These are phyloP conservation scores for Calameuta pallipes DNA, from an alignment of 2,888 invertebrate genomes.

Conservation along the genomic window DNA sequence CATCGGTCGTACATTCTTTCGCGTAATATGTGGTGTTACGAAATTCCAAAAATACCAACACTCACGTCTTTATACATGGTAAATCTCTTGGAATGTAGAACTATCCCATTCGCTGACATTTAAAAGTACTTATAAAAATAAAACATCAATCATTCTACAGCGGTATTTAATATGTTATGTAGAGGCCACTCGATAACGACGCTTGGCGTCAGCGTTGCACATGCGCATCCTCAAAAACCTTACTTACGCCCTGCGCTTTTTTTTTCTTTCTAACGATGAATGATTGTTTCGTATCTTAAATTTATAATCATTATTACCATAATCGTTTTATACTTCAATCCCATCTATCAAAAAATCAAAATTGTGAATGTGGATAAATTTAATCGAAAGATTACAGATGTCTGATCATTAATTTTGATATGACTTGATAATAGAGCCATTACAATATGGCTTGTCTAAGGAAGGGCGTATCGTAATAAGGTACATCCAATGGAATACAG, in stretches of 20 bases:
- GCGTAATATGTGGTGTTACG: no score
- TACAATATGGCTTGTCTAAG: not conserved
- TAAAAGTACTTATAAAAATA: slow-evolving; percentile 3
- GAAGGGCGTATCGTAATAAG: not conserved
- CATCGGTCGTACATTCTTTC: not conserved
- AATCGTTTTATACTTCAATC: not conserved
- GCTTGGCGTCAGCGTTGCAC: slow-evolving; percentile 31
- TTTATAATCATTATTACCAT: not conserved
- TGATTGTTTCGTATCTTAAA: not conserved
- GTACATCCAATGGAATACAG: not conserved
- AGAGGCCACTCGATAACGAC: slow-evolving; percentile 38
- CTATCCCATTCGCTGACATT: not conserved
- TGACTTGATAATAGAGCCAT: not conserved
- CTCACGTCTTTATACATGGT: no score
- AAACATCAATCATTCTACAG: not conserved
- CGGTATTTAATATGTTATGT: slow-evolving; percentile 27
- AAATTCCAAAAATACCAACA: no score
- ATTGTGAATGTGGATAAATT: not conserved
- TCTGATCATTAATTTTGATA: not conserved
- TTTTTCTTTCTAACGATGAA: not conserved
- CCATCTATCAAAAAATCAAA: not conserved
- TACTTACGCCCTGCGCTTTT: slow-evolving; percentile 26
- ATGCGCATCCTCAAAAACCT: slow-evolving; percentile 37
- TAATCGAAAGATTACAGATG: not conserved
- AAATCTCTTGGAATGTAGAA: not conserved